Base-by-base conservation (phyloP, 2,888 invertebrate species). In the Mesorhabditis belari region DNA sequence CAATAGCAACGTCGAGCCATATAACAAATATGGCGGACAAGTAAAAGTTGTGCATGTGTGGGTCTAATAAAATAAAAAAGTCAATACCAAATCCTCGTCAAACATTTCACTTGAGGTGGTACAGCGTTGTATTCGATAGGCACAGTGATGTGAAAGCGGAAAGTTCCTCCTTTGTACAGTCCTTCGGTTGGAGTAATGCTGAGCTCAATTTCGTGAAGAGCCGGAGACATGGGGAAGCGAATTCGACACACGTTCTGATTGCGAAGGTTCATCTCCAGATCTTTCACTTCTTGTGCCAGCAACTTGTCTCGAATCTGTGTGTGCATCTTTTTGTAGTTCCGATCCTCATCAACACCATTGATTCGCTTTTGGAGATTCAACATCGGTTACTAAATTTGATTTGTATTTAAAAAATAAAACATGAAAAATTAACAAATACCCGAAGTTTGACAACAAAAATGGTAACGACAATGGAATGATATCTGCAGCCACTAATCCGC, bases 71-170 rank as follows among this genome's bases (percentile, higher is more conserved):
- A n/a, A n/a, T n/a, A n/a, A n/a, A n/a, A n/a, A n/a, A n/a, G n/a
- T n/a, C n/a, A n/a, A n/a, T n/a, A n/a, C 92, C 93, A 94, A 54
- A 94, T 83, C 80, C 88, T 87, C n/a, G 94, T 94, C 65, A 87
- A 81, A 82, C 94, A 94, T 82, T 88, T 90, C 4, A 93, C 93
- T 84, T 87, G 86, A 19, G 94, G 94, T 58, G 93, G 94, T 82
- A 90, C 89, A 88, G 92, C 92, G 83, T 94, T 94, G 85, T 94
- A 94, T 72, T 93, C 93, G 81, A 92, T 92, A 25, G 92, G 90
- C 62, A 94, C 90, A 79, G 86, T 86, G 73, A 94, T 87, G 80
- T 87, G 87, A 83, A 95, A 95, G 81, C 86, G 86, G 83, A 92
- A 95, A 73, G 86, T 87, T 35, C 94, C 94, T 60, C 89, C 89